A percentile compares a stretch with the other conserved stretches of the same genome.
Conservation (phyloP, 1,140 invertebrate genomes). For the Sogatella furcifera region DNA sequence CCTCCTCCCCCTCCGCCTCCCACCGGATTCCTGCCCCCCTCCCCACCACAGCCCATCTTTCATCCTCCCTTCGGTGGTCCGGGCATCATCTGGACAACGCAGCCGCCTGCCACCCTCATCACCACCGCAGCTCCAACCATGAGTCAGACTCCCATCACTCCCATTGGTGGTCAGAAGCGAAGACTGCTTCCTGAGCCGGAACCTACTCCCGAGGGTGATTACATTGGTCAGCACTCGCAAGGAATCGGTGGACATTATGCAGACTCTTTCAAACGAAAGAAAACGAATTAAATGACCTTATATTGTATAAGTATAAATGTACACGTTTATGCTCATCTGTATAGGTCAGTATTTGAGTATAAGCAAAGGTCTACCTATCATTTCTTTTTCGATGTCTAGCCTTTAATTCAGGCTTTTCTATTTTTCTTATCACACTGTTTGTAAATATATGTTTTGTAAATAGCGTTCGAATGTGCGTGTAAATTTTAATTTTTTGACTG, state of each 20-base stretch:
- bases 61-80: conserved; percentile 16
- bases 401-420: too few species aligned
- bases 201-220: conserved; percentile 38
- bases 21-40: background rate
- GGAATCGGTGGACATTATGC: conserved; percentile 46
- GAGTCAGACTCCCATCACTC: conserved; percentile 26
- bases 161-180: conserved; percentile 39
- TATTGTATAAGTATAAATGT: too few species aligned
- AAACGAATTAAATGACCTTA: conserved; percentile 30
- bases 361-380: too few species aligned
- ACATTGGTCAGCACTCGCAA: conserved; percentile 45
- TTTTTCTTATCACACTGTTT: too few species aligned
- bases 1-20: conserved; percentile 1
- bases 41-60: conserved; percentile 14
- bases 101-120: conserved; percentile 5
- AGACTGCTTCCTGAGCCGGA: conserved; percentile 41
- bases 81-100: conserved; percentile 16
- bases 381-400: too few species aligned
- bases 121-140: conserved; percentile 9
- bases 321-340: too few species aligned
- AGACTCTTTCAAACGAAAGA: conserved; percentile 39
- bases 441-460: too few species aligned
- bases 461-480: too few species aligned
- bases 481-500: too few species aligned
- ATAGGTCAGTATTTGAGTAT: too few species aligned